phyloP scores from a whole-genome alignment of 2,888 invertebrate genomes.

The Deilephila elpenor region DNA sequence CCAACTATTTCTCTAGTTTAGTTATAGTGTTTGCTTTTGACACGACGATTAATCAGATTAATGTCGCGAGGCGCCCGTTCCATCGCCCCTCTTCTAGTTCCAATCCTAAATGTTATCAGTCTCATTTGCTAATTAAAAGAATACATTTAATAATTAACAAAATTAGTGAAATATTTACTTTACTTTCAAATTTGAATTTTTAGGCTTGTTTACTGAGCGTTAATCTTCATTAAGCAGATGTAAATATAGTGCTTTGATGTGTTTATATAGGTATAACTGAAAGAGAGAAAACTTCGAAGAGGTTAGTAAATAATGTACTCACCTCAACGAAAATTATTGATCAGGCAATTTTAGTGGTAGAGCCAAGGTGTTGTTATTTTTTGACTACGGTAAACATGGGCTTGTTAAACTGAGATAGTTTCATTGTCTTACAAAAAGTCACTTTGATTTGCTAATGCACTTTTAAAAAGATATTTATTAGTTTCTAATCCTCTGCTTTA shows the following conservation, averaged over 20 bases:
- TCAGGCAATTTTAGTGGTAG: no score
- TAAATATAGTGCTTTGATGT: not conserved
- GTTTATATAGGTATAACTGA: not conserved
- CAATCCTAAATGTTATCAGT: slow-evolving; percentile 23
- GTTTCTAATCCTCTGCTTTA: no score
- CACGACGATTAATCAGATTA: slow-evolving; percentile 18
- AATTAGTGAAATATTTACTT: slow-evolving; percentile 28
- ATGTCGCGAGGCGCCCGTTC: not conserved
- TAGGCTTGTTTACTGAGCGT: slow-evolving; percentile 18
- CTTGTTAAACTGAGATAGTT: no score
- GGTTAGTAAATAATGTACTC: not conserved
- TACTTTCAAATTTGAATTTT: slow-evolving; percentile 23
- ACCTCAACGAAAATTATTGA: no score
- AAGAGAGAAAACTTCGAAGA: not conserved
- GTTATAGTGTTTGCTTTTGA: slow-evolving; percentile 14
- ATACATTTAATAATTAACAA: slow-evolving; percentile 29
- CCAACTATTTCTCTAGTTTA: slow-evolving; percentile 2
- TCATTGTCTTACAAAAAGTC: no score
- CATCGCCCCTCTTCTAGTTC: not conserved
- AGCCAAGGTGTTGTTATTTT: no score
- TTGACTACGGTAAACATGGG: no score
- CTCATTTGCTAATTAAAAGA: slow-evolving; percentile 40
- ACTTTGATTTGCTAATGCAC: no score
- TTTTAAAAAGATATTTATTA: no score
- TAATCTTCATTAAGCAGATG: slow-evolving; percentile 10